These are phyloP conservation scores for Sericinus montela DNA, from an alignment of 2,888 invertebrate species.

Conservation along the genomic window DNA sequence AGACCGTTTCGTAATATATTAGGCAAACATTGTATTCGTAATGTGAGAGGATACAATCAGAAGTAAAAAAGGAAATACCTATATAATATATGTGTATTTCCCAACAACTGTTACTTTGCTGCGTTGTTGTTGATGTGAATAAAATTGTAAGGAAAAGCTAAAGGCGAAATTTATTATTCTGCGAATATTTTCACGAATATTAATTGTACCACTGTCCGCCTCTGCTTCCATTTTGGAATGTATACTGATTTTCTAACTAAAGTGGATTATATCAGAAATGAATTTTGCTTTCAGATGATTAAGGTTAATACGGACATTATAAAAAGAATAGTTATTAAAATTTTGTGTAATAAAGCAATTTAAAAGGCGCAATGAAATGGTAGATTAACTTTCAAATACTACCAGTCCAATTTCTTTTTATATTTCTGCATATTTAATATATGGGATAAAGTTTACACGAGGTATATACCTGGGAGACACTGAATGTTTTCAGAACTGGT, in stretches of 20 bases:
- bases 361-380: no score
- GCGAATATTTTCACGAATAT: constrained; percentile 5
- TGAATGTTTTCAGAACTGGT: no score
- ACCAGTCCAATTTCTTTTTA: no score
- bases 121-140: constrained; percentile 12
- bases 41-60: not conserved
- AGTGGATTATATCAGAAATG: not conserved
- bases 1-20: not conserved
- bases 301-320: no score
- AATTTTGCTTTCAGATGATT: constrained; percentile 4
- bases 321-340: no score
- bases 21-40: not conserved
- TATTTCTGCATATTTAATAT: no score
- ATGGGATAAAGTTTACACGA: no score
- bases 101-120: constrained; percentile 14
- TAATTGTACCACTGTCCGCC: constrained; percentile 7
- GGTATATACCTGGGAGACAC: no score
- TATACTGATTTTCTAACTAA: not conserved
- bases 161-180: constrained; percentile 8
- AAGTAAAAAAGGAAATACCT: not conserved
- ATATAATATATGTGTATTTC: not conserved
- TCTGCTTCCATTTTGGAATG: not conserved
- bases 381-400: no score
- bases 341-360: no score
- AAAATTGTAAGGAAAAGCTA: constrained; percentile 13